These are phyloP conservation scores for Sinohyriopsis cumingii DNA, from an alignment of 2,888 invertebrate species.

Conservation along the genomic window DNA sequence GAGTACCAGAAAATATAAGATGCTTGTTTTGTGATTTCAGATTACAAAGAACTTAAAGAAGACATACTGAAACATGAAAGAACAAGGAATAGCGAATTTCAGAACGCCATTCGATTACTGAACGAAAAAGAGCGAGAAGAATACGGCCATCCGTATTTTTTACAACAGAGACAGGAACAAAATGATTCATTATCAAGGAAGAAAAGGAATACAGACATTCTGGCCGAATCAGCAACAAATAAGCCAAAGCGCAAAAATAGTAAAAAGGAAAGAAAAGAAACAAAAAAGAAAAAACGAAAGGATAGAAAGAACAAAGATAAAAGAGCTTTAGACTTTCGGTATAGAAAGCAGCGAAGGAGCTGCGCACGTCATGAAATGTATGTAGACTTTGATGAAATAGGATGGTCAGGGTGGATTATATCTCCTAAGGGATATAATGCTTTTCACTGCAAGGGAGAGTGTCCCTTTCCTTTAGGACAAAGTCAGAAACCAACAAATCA, in stretches of 20 bases:
- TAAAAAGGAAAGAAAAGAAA: conserved; percentile 16
- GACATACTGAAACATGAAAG: conserved; percentile 47
- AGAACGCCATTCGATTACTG: conserved; percentile 51
- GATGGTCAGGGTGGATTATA: conserved; percentile 79
- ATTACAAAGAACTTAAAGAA: conserved; percentile 56
- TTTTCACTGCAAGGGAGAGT: conserved; percentile 78
- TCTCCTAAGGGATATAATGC: conserved; percentile 78
- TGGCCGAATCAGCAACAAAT: conserved; percentile 2
- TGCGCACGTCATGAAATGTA: conserved; percentile 71
- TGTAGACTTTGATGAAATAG: conserved; percentile 78
- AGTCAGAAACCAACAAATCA: conserved; percentile 78
- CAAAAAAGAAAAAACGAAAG: conserved; percentile 19
- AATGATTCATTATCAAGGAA: conserved; percentile 9
- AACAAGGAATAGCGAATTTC: conserved; percentile 31
- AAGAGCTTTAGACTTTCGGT: conserved; percentile 43
- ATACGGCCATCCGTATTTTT: conserved; percentile 38
- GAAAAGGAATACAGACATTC: conserved; percentile 17
- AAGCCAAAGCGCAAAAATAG: not conserved
- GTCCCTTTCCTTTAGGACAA: conserved; percentile 75
- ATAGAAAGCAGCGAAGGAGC: conserved; percentile 49
- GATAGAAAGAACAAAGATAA: conserved; percentile 29
- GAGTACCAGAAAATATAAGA: too few species aligned
- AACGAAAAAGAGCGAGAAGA: conserved; percentile 59
- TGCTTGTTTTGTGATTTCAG: conserved; percentile 30
- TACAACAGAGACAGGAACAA: conserved; percentile 9